phyloP scores from a whole-genome alignment of 2,888 invertebrate genomes.

The Spilosoma lubricipeda region DNA sequence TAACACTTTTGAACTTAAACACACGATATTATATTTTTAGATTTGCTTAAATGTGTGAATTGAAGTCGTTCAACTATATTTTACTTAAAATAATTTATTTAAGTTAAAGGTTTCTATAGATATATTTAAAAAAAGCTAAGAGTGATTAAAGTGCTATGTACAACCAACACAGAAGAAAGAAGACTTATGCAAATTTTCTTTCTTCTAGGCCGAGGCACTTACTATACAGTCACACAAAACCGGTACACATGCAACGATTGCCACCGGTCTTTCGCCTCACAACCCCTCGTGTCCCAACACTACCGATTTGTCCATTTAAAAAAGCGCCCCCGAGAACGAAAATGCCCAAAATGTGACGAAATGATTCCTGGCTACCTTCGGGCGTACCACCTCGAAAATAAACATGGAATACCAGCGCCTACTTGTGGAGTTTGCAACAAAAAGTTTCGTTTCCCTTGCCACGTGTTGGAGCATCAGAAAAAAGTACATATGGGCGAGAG shows the following conservation, averaged over 20 bases:
- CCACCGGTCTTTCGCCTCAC: conserved; percentile 56
- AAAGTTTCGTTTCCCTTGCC: conserved; percentile 64
- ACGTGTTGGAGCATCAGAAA: conserved; percentile 65
- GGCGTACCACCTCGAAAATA: conserved; percentile 66
- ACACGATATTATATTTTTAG: too few relatives aligned
- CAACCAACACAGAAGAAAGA: conserved; percentile 17
- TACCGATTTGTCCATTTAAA: conserved; percentile 68
- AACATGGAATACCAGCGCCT: conserved; percentile 68
- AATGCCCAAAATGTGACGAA: conserved; percentile 65
- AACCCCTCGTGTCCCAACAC: conserved; percentile 67
- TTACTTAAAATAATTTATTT: too few relatives aligned
- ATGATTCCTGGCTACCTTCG: conserved; percentile 58
- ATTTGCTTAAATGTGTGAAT: too few relatives aligned
- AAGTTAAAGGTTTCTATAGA: too few relatives aligned
- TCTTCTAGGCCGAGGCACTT: conserved; percentile 59
- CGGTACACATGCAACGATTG: conserved; percentile 62
- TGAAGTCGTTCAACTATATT: too few relatives aligned
- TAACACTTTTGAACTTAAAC: too few relatives aligned
- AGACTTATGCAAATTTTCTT: conserved; percentile 56
- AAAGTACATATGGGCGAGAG: conserved; percentile 68
- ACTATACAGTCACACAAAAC: conserved; percentile 53
- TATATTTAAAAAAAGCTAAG: background rate
- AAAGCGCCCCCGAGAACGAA: conserved; percentile 55
- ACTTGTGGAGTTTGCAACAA: conserved; percentile 67
- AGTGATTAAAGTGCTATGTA: background rate